Percentiles rank a stretch among this genome's conserved stretches.
These are phyloP conservation scores for Acomys russatus DNA, from an alignment of 2,797 vertebrate species.

Conservation along the genomic window DNA sequence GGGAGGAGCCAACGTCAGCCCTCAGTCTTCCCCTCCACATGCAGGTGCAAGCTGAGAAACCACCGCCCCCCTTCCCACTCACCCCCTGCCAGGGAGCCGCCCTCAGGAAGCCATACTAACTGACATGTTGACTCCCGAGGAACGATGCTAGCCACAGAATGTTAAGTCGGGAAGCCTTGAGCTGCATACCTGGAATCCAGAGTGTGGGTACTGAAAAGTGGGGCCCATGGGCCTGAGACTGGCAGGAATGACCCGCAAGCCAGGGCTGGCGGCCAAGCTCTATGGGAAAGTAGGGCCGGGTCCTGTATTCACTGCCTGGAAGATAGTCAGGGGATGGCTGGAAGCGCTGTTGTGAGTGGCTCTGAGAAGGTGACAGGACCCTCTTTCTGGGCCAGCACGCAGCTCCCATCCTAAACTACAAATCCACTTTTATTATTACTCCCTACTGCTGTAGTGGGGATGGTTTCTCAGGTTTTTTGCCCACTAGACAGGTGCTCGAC, in stretches of 20 bases:
- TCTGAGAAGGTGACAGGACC: not conserved
- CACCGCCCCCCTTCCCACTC: too few relatives aligned
- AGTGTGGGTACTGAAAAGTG: not conserved
- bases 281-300: not conserved
- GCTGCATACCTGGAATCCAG: not conserved
- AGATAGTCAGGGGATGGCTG: not conserved
- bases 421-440: not conserved
- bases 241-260: not conserved
- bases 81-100: rapidly evolving
- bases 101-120: not conserved
- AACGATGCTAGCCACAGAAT: too few relatives aligned
- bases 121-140: not conserved
- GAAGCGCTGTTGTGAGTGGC: too few relatives aligned
- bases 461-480: not conserved
- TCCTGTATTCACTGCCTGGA: too few relatives aligned
- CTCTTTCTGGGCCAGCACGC: not conserved
- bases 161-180: not conserved
- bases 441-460: not conserved
- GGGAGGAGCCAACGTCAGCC: not conserved
- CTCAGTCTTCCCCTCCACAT: too few relatives aligned
- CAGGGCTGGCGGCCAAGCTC: not conserved
- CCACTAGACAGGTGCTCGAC: not conserved
- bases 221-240: rapidly evolving
- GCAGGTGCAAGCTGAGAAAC: not conserved
- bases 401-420: not conserved